Conservation (phyloP, 2,113 vertebrate genomes). For the Spermophilus dauricus region DNA sequence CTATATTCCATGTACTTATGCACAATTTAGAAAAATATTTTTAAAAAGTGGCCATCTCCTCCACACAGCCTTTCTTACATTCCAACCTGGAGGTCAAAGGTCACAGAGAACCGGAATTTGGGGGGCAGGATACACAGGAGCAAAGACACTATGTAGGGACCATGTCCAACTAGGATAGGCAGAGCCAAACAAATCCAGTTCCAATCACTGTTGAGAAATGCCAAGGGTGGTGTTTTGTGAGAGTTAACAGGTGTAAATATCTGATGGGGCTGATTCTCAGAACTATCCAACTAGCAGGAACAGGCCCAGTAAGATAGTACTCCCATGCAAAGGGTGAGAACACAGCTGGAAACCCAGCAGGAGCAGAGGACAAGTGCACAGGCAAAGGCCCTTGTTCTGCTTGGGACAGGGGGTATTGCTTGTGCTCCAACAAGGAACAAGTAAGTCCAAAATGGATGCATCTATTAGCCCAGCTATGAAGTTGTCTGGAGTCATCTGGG, state of each 20-base stretch:
- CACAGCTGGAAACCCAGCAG: not conserved
- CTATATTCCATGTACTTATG: not conserved
- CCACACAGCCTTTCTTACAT: not conserved
- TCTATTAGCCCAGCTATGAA: not conserved
- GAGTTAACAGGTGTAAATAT: not conserved
- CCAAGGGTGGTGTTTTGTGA: too few species aligned
- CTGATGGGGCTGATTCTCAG: not conserved
- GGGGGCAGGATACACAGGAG: too few species aligned
- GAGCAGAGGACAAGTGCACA: not conserved
- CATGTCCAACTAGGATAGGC: not conserved
- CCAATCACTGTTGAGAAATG: not conserved
- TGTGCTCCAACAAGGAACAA: not conserved
- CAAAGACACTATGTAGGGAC: not conserved
- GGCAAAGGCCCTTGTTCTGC: not conserved
- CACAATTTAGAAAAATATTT: not conserved
- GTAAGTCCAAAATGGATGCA: not conserved
- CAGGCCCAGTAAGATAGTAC: not conserved
- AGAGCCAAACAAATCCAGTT: not conserved
- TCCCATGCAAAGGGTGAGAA: not conserved
- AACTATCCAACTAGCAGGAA: not conserved
- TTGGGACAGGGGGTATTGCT: accelerated
- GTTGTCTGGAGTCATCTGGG: not conserved
- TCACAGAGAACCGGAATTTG: not conserved
- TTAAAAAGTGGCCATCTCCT: not conserved
- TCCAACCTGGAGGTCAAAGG: not conserved